These are phyloP conservation scores for Trachemys scripta DNA, from an alignment of 2,113 vertebrate genomes.

Conservation along the genomic window DNA sequence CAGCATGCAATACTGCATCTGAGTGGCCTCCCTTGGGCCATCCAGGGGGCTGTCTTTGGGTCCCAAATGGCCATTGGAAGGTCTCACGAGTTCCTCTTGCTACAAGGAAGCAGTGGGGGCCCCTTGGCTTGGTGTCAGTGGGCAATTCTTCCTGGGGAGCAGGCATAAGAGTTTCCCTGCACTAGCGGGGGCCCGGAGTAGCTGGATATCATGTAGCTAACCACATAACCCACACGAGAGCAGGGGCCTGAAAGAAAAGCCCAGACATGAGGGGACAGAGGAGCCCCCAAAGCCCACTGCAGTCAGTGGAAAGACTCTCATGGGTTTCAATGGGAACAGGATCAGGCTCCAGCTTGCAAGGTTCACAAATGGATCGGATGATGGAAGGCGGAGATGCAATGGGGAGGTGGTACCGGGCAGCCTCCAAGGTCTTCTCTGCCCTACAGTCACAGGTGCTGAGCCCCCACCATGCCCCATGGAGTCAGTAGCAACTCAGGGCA, in stretches of 20 bases:
- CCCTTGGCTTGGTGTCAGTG: neutral
- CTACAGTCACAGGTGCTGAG: neutral
- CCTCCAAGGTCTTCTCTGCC: neutral
- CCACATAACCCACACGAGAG: neutral
- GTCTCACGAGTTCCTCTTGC: neutral
- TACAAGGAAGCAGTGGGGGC: neutral
- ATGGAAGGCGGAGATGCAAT: neutral
- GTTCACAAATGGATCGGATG: neutral
- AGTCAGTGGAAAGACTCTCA: neutral
- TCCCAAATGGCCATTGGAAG: neutral
- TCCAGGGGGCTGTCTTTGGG: neutral
- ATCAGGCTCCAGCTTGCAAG: neutral
- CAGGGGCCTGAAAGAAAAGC: neutral
- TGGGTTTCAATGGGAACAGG: neutral
- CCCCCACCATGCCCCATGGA: neutral
- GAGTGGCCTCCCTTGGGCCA: neutral
- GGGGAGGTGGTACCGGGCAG: neutral
- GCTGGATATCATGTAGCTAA: neutral
- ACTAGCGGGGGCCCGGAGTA: accelerated
- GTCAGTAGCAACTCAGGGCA: neutral
- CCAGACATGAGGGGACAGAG: neutral
- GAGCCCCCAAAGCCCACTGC: neutral
- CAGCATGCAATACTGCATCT: neutral
- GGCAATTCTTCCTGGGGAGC: neutral
- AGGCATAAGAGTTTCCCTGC: neutral